phyloP scores from a whole-genome alignment of 1,140 invertebrate genomes.

The Eueides isabella region DNA sequence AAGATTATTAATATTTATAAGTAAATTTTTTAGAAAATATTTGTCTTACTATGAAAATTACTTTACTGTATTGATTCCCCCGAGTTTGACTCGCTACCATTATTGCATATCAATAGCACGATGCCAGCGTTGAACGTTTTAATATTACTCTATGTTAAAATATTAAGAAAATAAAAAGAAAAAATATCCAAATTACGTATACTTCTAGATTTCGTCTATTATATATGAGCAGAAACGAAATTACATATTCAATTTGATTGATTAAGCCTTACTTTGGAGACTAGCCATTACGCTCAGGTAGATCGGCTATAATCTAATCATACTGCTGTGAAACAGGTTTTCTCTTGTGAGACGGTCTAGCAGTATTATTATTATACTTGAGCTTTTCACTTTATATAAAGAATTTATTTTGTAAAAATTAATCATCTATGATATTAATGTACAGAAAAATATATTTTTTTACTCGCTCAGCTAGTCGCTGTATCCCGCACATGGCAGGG shows the following conservation, averaged over 20 bases:
- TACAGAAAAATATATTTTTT: neutral
- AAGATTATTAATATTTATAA: no score
- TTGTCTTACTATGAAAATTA: no score
- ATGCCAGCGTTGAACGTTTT: no score
- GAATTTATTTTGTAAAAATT: neutral
- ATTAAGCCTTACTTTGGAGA: slow-evolving; percentile 6
- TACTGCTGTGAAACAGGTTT: slow-evolving; percentile 10
- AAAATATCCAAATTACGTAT: no score
- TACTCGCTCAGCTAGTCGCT: no score
- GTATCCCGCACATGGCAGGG: no score
- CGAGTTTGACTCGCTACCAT: no score
- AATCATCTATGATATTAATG: neutral
- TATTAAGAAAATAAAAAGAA: no score
- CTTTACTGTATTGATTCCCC: no score
- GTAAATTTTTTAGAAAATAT: no score
- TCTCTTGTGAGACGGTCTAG: neutral
- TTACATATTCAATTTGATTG: slow-evolving; percentile 8
- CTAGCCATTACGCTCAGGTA: slow-evolving; percentile 1
- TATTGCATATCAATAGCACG: no score
- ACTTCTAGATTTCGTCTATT: neutral
- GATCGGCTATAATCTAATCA: slow-evolving; percentile 10
- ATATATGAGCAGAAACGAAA: neutral
- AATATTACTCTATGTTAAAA: no score
- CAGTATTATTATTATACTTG: neutral
- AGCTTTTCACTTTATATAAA: neutral